A percentile compares a stretch with the other conserved stretches of the same genome.
phyloP scores from a whole-genome alignment of 2,113 vertebrate species.

The Osmerus eperlanus region DNA sequence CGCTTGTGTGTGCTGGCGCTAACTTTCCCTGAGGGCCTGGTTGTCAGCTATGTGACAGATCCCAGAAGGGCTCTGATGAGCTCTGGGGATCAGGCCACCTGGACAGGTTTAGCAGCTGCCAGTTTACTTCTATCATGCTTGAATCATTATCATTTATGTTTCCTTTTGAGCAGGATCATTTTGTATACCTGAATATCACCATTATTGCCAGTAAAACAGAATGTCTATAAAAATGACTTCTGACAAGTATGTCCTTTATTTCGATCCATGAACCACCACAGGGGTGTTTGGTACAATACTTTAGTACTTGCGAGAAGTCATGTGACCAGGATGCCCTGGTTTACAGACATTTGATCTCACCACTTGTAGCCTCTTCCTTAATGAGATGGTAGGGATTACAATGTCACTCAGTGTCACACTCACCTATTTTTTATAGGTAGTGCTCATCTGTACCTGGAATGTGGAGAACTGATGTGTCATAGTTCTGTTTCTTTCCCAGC shows the following conservation, averaged over 20 bases:
- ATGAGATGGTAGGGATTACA: conserved; percentile 30
- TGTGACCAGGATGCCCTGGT: conserved; percentile 7
- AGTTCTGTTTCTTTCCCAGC: conserved; percentile 63
- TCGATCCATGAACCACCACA: too few relatives aligned
- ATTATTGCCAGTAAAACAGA: too few relatives aligned
- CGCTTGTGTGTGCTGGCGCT: too few relatives aligned
- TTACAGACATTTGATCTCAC: conserved; percentile 30
- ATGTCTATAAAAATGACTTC: too few relatives aligned
- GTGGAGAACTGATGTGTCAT: neutral
- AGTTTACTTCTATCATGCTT: neutral
- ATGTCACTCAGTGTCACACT: neutral
- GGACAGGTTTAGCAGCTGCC: neutral
- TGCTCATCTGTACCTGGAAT: neutral
- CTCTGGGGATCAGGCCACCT: neutral
- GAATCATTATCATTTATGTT: neutral
- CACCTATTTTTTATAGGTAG: neutral
- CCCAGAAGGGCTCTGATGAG: neutral
- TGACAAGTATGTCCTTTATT: too few relatives aligned
- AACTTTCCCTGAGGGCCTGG: neutral
- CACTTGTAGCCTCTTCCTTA: conserved; percentile 21
- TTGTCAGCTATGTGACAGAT: neutral
- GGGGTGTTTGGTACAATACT: neutral
- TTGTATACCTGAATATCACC: neutral
- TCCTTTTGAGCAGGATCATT: neutral
- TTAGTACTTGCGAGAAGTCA: neutral